phyloP scores from a whole-genome alignment of 2,888 invertebrate species.

The Myathropa florea region DNA sequence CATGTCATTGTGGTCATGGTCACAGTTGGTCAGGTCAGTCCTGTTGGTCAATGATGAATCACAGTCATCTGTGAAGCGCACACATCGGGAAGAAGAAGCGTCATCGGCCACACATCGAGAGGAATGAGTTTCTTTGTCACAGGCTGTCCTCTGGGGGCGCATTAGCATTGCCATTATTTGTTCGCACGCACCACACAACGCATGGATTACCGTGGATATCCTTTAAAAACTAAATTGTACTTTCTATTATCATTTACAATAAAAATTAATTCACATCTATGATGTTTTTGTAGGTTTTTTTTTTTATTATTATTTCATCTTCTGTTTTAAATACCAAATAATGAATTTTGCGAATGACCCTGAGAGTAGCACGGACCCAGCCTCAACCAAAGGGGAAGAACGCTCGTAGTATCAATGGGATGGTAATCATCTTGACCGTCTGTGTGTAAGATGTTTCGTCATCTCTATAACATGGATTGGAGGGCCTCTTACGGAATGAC shows the following conservation, averaged over 20 bases:
- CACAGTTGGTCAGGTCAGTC: background rate
- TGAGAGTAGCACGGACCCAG: constrained; percentile 72
- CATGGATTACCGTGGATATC: constrained; percentile 59
- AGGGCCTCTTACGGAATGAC: constrained; percentile 44
- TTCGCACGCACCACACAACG: constrained; percentile 54
- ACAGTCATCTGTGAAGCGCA: constrained; percentile 47
- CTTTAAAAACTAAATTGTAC: constrained; percentile 68
- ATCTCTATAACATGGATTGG: constrained; percentile 46
- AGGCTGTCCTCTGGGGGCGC: constrained; percentile 68
- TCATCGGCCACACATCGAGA: constrained; percentile 55
- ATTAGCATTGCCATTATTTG: constrained; percentile 70
- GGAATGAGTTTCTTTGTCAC: constrained; percentile 26
- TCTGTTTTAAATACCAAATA: constrained; percentile 65
- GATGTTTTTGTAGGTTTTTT: constrained; percentile 30
- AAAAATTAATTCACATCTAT: constrained; percentile 54
- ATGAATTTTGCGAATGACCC: constrained; percentile 74
- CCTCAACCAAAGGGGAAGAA: constrained; percentile 68
- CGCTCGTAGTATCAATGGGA: constrained; percentile 36
- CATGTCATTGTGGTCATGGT: background rate
- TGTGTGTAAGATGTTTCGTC: constrained; percentile 25
- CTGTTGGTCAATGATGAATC: constrained; percentile 33
- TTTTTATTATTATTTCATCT: constrained; percentile 17
- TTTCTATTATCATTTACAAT: constrained; percentile 53
- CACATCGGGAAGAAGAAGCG: constrained; percentile 36
- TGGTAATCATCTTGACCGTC: constrained; percentile 50